Conservation (phyloP, 2,888 invertebrate species). For the Xanthostigma xanthostigma region DNA sequence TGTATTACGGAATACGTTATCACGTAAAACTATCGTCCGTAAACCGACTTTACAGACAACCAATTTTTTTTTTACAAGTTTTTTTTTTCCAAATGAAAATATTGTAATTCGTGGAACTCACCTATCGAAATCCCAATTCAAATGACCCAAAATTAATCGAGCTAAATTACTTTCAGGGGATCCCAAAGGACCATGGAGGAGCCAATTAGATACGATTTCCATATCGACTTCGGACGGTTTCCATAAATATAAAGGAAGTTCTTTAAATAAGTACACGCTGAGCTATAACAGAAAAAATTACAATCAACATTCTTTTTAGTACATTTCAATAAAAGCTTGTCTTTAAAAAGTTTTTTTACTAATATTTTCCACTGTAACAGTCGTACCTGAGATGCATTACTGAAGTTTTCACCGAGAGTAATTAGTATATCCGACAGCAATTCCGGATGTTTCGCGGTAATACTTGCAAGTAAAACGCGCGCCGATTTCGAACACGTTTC, state of each 20-base stretch:
- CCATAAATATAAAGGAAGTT: conserved; percentile 56
- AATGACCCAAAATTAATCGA: conserved; percentile 47
- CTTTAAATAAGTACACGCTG: conserved; percentile 53
- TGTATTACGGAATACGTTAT: too few relatives aligned
- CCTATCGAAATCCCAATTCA: conserved; percentile 52
- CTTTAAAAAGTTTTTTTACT: too few relatives aligned
- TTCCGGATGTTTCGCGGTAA: conserved; percentile 52
- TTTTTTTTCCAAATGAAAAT: too few relatives aligned
- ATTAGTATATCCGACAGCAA: conserved; percentile 50
- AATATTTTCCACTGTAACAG: too few relatives aligned
- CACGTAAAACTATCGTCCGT: too few relatives aligned
- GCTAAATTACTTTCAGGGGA: conserved; percentile 51
- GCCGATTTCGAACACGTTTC: conserved; percentile 62
- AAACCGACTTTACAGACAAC: too few relatives aligned
- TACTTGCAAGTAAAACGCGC: conserved; percentile 51
- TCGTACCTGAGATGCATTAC: conserved; percentile 36
- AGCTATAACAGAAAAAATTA: conserved; percentile 24
- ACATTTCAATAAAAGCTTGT: too few relatives aligned
- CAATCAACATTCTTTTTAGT: background rate
- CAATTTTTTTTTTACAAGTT: too few relatives aligned
- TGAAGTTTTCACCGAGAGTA: conserved; percentile 40
- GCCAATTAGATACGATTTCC: conserved; percentile 45
- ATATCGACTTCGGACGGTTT: conserved; percentile 48
- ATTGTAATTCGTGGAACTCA: conserved; percentile 6
- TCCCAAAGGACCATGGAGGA: conserved; percentile 42